Evolutionary conservation across 2,113 vertebrate species (phyloP), one percentile per base, ranked within the genome.

Genomic region (Vidua macroura): DNA sequence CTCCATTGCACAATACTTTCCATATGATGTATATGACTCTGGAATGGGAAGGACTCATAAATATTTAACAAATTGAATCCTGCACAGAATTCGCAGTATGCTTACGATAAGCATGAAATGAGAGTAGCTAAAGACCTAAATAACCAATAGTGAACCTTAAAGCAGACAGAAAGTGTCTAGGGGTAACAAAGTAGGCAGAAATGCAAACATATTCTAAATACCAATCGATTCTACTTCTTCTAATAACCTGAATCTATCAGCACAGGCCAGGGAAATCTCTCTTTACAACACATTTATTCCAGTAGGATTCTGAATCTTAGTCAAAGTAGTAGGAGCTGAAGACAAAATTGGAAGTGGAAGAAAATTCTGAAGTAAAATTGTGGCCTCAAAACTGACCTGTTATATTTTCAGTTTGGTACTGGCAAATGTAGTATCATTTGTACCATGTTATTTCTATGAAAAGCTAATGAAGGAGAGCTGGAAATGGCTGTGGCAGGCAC

Each of bases 31-130:
- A 84, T 88, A 82, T 51, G 60, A 82, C 49, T 86, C 69, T 84
- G 86, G 73, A 96, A 84, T 11, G 37, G 66, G 62, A 86, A 95
- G 69, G 53, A 82, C 70, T 72, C 89, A 92, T 93, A 87, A 96
- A 95, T 96, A 77, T 91, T 95, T 27, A 66, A 73, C 53, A 91
- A 95, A 93, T 39, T 84, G 84, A 91, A 89, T 87, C 58, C 46
- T 89, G 59, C 41, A 69, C 69, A 87, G 75, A 72, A 91, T 96
- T 94, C 86, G 87, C 49, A 66, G 53, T 31, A 76, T 91, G 53
- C 66, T 70, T 79, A 35, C 83, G 53, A 72, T 91, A 86, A 87
- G 58, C 58, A 66, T 0, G 0, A n/a, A 91, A 79, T 87, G 18
- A 82, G 23, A 82, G 31, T 46, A 84, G 44, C n/a, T 39, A 41